Conservation (phyloP, 1,140 invertebrate genomes). For the Ephestia elutella region DNA sequence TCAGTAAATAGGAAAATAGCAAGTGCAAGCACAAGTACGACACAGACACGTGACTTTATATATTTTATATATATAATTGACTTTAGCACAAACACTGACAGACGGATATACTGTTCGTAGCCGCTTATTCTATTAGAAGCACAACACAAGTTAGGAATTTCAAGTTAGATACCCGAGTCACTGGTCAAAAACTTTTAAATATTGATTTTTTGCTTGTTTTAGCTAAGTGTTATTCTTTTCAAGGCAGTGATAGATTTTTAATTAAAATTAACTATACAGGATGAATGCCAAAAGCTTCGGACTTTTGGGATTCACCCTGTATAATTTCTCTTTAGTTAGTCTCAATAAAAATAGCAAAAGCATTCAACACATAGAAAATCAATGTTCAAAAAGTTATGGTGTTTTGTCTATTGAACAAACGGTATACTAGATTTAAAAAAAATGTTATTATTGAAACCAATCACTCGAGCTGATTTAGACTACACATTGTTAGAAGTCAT, state of each 20-base stretch:
- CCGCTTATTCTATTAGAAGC: conserved; percentile 13
- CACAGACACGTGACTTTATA: conserved; percentile 9
- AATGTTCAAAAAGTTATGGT: too few species aligned
- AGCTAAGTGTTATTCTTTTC: too few species aligned
- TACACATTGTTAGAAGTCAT: neutral
- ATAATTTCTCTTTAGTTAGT: too few species aligned
- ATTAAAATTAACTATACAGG: neutral
- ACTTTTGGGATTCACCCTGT: too few species aligned
- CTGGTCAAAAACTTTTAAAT: too few species aligned
- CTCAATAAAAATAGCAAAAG: too few species aligned
- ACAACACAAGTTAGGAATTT: conserved; percentile 26
- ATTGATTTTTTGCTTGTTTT: too few species aligned
- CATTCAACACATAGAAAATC: too few species aligned
- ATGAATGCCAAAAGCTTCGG: too few species aligned
- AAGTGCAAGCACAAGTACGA: conserved; percentile 19
- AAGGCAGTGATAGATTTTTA: neutral
- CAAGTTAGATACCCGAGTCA: conserved; percentile 17
- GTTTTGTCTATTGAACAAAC: too few species aligned
- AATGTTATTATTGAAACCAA: neutral
- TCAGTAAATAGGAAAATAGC: conserved; percentile 8
- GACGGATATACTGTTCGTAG: conserved; percentile 25
- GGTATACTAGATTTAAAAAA: too few species aligned
- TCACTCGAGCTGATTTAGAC: neutral
- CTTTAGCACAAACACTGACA: conserved; percentile 33
- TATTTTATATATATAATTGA: conserved; percentile 38